A percentile compares a stretch with the other conserved stretches of the same genome.
phyloP scores from a whole-genome alignment of 2,888 invertebrate species.

The Chirona hameri region DNA sequence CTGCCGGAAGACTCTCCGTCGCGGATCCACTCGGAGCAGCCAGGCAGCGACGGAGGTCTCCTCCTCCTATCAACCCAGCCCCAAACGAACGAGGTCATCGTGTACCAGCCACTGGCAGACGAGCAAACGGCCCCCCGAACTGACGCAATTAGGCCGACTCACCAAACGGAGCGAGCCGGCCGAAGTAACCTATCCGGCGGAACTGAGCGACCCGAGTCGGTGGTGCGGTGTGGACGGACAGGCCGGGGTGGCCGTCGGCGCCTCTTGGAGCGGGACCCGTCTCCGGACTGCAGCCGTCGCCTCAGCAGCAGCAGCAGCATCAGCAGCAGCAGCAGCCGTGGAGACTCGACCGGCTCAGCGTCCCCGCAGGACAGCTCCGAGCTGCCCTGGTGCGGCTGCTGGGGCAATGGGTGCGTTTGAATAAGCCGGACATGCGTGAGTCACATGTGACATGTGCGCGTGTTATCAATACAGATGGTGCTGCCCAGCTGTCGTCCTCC shows the following conservation, averaged over 20 bases:
- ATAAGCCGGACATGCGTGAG: no score
- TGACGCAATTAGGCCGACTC: no score
- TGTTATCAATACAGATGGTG: no score
- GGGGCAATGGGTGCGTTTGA: constrained; percentile 75
- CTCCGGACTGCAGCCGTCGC: no score
- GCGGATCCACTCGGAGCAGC: background rate
- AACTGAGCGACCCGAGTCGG: no score
- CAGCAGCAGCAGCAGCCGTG: constrained; percentile 44
- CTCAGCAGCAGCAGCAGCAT: background rate
- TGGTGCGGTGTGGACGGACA: no score
- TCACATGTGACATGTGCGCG: no score
- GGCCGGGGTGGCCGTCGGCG: no score
- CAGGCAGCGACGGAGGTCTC: no score
- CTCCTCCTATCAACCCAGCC: background rate
- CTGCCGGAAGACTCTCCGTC: background rate
- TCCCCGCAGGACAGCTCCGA: constrained; percentile 39
- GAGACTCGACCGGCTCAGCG: background rate
- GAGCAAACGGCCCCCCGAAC: background rate
- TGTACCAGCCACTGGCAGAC: background rate
- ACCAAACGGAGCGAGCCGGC: background rate
- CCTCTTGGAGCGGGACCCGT: no score
- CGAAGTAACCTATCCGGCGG: background rate
- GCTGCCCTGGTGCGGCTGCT: constrained; percentile 78
- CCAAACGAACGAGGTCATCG: background rate
- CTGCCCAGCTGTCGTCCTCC: no score